A percentile compares a stretch with the other conserved stretches of the same genome.
Evolutionary conservation across 2,113 vertebrate species (phyloP).

Genomic region (Corythornis cristatus): DNA sequence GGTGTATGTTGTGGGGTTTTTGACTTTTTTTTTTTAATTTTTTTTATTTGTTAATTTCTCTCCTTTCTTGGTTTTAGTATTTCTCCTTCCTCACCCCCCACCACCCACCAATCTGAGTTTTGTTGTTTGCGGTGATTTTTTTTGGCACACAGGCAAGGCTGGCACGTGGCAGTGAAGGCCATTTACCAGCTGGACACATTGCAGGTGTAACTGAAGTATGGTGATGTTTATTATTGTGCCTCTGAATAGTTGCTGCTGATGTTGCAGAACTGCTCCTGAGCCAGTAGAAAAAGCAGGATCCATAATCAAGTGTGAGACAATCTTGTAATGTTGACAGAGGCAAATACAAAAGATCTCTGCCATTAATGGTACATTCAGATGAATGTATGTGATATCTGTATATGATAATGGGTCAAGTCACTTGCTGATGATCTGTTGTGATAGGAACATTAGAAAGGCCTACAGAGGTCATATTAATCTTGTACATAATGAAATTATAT

Average conservation of each 20-base stretch:
- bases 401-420: neutral
- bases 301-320: neutral
- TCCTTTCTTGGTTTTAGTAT: no score
- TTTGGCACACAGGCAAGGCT: neutral
- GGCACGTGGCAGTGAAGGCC: neutral
- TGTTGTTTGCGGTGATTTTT: no score
- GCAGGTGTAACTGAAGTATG: neutral
- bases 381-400: neutral
- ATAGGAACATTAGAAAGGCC: neutral
- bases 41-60: no score
- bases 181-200: neutral
- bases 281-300: conserved; percentile 23
- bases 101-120: no score
- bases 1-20: neutral
- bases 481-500: neutral
- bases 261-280: conserved; percentile 34
- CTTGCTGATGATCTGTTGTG: neutral
- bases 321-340: neutral
- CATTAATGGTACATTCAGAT: neutral
- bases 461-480: neutral
- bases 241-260: conserved; percentile 33
- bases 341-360: neutral
- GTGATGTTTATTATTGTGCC: neutral
- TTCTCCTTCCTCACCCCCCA: no score
- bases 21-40: neutral